Evolutionary conservation across 2,888 invertebrate species (phyloP), one percentile per base, ranked within the genome.

Genomic region (Cheilosia variabilis): DNA sequence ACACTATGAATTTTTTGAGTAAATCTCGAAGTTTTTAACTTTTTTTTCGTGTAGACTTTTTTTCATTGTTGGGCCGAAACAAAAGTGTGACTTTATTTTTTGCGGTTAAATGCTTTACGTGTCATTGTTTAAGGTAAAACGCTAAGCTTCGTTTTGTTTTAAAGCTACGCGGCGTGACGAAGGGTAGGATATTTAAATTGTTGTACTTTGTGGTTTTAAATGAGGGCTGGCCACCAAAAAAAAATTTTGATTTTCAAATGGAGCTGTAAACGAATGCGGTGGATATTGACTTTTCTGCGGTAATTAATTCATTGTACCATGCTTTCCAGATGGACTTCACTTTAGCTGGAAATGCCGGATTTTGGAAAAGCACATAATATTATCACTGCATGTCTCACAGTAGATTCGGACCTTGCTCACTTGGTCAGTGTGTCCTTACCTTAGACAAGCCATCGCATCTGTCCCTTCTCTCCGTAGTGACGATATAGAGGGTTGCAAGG

Each of bases 11-110:
- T 45, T 31, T 24, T 55, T 55, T 19, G 31, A 13, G 19, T 7
- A 5, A 52, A 15, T 22, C 43, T 27, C 9, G 27, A 68, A 45
- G 19, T 55, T 37, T 68, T 27, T 15, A 22, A 52, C 24, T 52
- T 52, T 22, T 27, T 13, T 27, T 52, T 27, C 24, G 2, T 52
- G 1, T 2, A 6, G 50, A 24, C 27, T 4, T 15, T 19, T 62
- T 47, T 31, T 50, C 15, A 22, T 13, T 27, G 37, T 3, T 37
- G 5, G n/a, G 34, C 37, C 47, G 34, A 19, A 50, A 22, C 13
- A 50, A 34, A 50, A 50, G 55, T 15, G 19, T 24, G 22, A 37
- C 52, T 27, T 2, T 1, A 15, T 27, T 10, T 37, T 45, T 13
- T 43, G 9, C n/a, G 47, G 19, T 10, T 37, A 37, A 50, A 50